Percentiles rank a stretch among this genome's conserved stretches.
Evolutionary conservation across 1,140 invertebrate species (phyloP).

Genomic region (Saccostrea echinata): DNA sequence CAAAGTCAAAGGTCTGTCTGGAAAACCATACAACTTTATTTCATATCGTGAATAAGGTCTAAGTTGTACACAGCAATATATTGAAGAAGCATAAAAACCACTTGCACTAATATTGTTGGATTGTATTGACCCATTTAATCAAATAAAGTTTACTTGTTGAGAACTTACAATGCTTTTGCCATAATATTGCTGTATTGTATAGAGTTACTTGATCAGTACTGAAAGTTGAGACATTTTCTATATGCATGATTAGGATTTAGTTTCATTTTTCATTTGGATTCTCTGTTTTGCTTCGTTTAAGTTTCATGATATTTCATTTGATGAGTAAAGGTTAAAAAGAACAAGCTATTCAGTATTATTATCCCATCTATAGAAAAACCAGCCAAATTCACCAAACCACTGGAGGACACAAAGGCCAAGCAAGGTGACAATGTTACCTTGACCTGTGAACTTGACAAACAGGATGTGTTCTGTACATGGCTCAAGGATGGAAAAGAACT

Average conservation of each 20-base stretch:
- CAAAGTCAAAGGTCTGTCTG: constrained; percentile 73
- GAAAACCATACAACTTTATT: neutral
- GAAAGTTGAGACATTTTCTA: no score
- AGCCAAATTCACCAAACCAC: constrained; percentile 70
- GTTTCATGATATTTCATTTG: neutral
- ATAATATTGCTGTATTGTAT: no score
- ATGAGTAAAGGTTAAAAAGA: neutral
- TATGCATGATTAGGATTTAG: no score
- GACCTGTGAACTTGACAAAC: constrained; percentile 76
- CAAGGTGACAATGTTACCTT: constrained; percentile 72
- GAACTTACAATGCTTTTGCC: no score
- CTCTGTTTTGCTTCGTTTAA: no score
- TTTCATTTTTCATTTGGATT: no score
- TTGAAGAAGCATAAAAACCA: no score
- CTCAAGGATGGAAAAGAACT: constrained; percentile 79
- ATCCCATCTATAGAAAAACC: constrained; percentile 66
- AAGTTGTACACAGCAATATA: no score
- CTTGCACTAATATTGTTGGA: no score
- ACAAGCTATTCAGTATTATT: neutral
- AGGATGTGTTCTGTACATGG: constrained; percentile 74
- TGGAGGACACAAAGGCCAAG: constrained; percentile 67
- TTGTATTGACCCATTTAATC: no score
- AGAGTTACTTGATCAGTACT: no score
- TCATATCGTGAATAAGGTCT: neutral
- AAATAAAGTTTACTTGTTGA: no score